Evolutionary conservation across 2,797 vertebrate species (phyloP), one percentile per base, ranked within the genome.

Genomic region (Buceros bicornis): DNA sequence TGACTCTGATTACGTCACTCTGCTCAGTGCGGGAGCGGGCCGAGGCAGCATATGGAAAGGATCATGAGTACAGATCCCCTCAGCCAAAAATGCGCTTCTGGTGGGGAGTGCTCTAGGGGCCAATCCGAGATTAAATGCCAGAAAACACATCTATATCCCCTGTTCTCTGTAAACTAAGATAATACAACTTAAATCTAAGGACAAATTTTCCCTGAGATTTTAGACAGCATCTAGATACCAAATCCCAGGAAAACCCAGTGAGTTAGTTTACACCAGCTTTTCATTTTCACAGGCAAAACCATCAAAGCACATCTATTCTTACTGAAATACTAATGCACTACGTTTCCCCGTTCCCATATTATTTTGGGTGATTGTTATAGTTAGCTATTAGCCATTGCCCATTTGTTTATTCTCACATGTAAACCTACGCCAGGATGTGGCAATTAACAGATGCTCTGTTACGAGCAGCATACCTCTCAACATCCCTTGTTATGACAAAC

Each of bases 321-420:
- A 67, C 1, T 51, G 54, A 89, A 89, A 69, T 67, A 64, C 29
- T 24, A 66, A 69, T 7, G 22, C 16, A 60, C 17, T 66, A 33
- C 0, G 0, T 73, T 81, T 73, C 12, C 47, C 1, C 1, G 0
- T 78, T 92, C 78, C 81, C 88, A 82, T 51, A 92, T 80, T 43
- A 85, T 45, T 95, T n/a, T 25, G 50, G 37, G 47, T 56, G 64
- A 74, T 8, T 94, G 77, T 50, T 91, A 87, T n/a, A 79, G 51
- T 78, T 77, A 93, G 86, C 66, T 84, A 72, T 90, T 93, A 95
- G 66, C 71, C 73, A 66, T 26, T 90, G 82, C 77, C 77, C 66
- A 40, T 94, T 72, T 91, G 94, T 93, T 95, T 97, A 93, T 72
- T 95, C 93, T 91, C 89, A 92, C 92, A 96, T 93, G 89, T 94